Conservation (phyloP, 2,113 vertebrate species). For the Neodontobutis hainanensis region DNA sequence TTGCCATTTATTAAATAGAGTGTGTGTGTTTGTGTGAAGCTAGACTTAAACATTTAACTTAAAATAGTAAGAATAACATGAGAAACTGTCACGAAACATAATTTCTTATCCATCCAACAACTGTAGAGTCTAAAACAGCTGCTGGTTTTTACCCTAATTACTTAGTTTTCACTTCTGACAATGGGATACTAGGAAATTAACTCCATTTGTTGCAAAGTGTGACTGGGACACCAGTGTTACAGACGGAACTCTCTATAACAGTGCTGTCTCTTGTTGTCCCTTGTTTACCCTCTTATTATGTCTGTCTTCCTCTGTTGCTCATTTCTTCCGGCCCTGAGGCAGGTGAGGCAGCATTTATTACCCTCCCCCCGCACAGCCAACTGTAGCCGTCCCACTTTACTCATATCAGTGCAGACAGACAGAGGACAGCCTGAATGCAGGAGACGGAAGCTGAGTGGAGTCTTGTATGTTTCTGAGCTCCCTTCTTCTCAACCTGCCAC, state of each 20-base stretch:
- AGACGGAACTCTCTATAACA: background rate
- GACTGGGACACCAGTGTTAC: too few species aligned
- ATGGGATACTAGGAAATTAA: too few species aligned
- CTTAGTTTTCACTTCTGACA: too few species aligned
- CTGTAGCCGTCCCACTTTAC: constrained; percentile 15
- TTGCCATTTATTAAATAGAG: too few species aligned
- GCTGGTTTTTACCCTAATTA: too few species aligned
- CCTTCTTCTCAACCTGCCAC: constrained; percentile 17
- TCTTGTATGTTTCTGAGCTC: constrained; percentile 20
- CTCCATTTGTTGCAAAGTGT: background rate
- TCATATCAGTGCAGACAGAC: constrained; percentile 34
- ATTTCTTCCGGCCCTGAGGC: constrained; percentile 28
- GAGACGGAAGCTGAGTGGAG: constrained; percentile 26
- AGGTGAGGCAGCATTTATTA: constrained; percentile 48
- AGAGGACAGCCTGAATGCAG: constrained; percentile 26
- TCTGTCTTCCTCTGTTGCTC: background rate
- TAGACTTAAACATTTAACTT: too few species aligned
- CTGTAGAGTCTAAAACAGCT: too few species aligned
- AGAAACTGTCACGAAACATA: too few species aligned
- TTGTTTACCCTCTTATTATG: too few species aligned
- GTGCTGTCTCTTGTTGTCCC: background rate
- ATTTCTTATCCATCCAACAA: too few species aligned
- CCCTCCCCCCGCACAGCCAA: constrained; percentile 20
- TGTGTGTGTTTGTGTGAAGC: too few species aligned
- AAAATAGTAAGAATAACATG: too few species aligned